phyloP scores from a whole-genome alignment of 1,140 invertebrate genomes.

The Lordiphosa clarofinis region DNA sequence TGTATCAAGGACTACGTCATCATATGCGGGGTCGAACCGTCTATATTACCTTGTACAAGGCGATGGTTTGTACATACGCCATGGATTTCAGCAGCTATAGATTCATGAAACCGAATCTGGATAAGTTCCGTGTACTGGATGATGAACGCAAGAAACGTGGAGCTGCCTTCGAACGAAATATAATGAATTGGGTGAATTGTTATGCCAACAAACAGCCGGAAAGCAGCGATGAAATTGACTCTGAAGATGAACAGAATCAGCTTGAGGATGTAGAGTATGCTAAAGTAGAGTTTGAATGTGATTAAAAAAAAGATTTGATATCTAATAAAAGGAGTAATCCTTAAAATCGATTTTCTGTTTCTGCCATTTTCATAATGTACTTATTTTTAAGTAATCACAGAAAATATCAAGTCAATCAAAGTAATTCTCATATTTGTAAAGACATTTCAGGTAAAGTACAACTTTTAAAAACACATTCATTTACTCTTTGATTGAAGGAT shows the following conservation, averaged over 20 bases:
- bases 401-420: too few relatives aligned
- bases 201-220: not conserved
- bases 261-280: not conserved
- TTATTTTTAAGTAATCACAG: too few relatives aligned
- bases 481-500: too few relatives aligned
- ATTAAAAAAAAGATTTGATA: not conserved
- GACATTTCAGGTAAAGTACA: too few relatives aligned
- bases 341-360: too few relatives aligned
- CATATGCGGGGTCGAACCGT: slow-evolving; percentile 28
- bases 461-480: too few relatives aligned
- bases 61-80: slow-evolving; percentile 14
- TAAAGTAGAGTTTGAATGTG: not conserved
- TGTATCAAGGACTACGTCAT: slow-evolving; percentile 6
- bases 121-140: slow-evolving; percentile 20
- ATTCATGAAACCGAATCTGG: slow-evolving; percentile 42
- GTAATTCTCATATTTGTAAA: too few relatives aligned
- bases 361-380: too few relatives aligned
- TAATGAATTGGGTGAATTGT: not conserved
- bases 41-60: slow-evolving; percentile 35
- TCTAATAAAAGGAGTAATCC: too few relatives aligned
- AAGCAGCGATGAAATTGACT: not conserved
- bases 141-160: not conserved
- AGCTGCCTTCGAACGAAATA: not conserved
- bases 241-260: not conserved
- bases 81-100: slow-evolving; percentile 24